Conservation (phyloP, 2,888 invertebrate genomes). For the Meta bourneti region DNA sequence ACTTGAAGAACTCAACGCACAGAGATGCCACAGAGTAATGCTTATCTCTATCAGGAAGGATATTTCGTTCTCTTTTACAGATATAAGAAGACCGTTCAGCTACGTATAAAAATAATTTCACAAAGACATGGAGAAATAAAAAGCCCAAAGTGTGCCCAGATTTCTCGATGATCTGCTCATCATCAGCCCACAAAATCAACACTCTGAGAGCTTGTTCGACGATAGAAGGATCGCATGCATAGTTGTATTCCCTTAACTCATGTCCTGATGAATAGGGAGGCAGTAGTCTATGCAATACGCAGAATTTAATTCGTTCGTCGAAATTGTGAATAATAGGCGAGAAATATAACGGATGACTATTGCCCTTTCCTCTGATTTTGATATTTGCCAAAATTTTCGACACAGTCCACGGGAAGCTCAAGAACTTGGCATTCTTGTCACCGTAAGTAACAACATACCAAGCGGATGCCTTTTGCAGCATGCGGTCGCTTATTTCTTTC, state of each 20-base stretch:
- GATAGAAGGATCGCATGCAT: not conserved
- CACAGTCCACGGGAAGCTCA: slow-evolving; percentile 74
- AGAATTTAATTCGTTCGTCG: slow-evolving; percentile 27
- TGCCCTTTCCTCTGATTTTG: slow-evolving; percentile 21
- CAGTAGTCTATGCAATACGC: not conserved
- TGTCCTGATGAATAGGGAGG: not conserved
- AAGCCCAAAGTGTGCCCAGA: not conserved
- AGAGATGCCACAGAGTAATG: slow-evolving; percentile 40
- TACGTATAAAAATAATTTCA: slow-evolving; percentile 50
- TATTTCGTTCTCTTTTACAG: not conserved
- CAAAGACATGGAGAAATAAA: slow-evolving; percentile 15
- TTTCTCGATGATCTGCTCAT: slow-evolving; percentile 29
- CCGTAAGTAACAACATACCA: slow-evolving; percentile 72
- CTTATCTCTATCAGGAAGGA: not conserved
- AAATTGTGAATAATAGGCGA: slow-evolving; percentile 50
- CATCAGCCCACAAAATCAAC: slow-evolving; percentile 60
- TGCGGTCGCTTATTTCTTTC: not conserved
- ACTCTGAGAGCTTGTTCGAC: slow-evolving; percentile 32
- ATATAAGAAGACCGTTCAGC: slow-evolving; percentile 28
- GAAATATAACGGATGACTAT: not conserved
- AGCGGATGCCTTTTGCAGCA: slow-evolving; percentile 71
- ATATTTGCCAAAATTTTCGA: slow-evolving; percentile 59
- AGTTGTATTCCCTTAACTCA: not conserved
- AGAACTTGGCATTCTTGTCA: slow-evolving; percentile 47
- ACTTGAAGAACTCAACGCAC: slow-evolving; percentile 64